Evolutionary conservation across 2,888 invertebrate species (phyloP).

Genomic region (Diabrotica balteata): DNA sequence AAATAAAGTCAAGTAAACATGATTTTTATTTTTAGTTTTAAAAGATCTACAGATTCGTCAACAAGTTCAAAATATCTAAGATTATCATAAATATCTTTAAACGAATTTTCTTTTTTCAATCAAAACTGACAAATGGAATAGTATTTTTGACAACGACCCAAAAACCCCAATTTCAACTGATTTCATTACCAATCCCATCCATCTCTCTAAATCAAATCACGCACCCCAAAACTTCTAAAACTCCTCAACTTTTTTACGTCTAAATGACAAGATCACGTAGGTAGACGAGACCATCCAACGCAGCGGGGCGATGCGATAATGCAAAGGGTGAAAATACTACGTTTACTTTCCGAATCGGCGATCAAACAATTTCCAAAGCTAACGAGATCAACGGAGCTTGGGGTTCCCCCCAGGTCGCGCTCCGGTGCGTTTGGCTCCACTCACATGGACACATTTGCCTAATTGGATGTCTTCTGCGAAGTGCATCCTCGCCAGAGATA

Average conservation of each 20-base stretch:
- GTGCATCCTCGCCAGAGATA: too few species aligned
- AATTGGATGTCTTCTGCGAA: conserved; percentile 44
- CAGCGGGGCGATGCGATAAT: background rate
- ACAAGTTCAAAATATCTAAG: too few species aligned
- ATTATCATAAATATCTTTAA: too few species aligned
- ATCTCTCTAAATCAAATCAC: too few species aligned
- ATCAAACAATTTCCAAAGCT: conserved; percentile 62
- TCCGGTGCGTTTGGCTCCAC: conserved; percentile 16
- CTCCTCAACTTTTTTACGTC: conserved; percentile 1
- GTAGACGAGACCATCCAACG: background rate
- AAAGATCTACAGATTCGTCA: too few species aligned
- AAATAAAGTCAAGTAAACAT: too few species aligned
- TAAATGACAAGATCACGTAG: background rate
- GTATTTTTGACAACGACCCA: too few species aligned
- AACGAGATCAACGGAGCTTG: conserved; percentile 57
- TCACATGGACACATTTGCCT: conserved; percentile 48
- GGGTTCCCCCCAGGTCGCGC: conserved; percentile 38
- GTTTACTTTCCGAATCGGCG: conserved; percentile 60
- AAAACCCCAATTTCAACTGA: too few species aligned
- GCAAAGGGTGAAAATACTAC: conserved; percentile 51
- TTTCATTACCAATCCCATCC: too few species aligned
- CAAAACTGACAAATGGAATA: too few species aligned
- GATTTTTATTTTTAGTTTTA: too few species aligned
- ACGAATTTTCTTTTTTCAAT: too few species aligned
- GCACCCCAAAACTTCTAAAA: background rate